Evolutionary conservation across 2,888 invertebrate species (phyloP).

Genomic region (Drosophila quasianomalipes): DNA sequence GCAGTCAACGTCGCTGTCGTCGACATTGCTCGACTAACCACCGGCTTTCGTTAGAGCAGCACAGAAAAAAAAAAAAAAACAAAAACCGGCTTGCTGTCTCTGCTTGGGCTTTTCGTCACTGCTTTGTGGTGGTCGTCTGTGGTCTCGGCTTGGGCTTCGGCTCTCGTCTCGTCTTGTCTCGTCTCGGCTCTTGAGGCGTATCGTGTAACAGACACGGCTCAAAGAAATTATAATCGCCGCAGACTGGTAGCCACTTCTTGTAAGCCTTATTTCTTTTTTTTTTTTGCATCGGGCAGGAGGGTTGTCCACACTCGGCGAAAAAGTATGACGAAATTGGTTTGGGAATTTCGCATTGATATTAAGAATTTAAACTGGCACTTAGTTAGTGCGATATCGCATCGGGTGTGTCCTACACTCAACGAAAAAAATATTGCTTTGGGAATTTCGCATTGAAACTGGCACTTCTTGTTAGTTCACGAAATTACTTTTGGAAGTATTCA

Average conservation of each 20-base stretch:
- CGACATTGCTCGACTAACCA: slow-evolving; percentile 61
- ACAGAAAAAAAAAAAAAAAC: slow-evolving; percentile 12
- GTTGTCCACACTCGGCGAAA: slow-evolving; percentile 14
- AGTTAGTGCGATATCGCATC: background rate
- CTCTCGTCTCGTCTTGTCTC: slow-evolving; percentile 14
- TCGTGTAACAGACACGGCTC: slow-evolving; percentile 44
- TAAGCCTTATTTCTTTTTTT: background rate
- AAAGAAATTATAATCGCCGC: slow-evolving; percentile 39
- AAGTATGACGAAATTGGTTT: background rate
- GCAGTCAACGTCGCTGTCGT: slow-evolving; percentile 11
- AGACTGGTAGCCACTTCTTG: slow-evolving; percentile 10
- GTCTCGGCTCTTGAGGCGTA: slow-evolving; percentile 8
- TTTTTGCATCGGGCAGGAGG: slow-evolving; percentile 9
- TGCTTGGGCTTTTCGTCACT: slow-evolving; percentile 26
- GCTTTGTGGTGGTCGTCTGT: slow-evolving; percentile 10
- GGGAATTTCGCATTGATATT: background rate
- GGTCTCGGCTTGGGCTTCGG: background rate
- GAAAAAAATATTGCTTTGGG: background rate
- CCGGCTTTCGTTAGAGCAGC: slow-evolving; percentile 70
- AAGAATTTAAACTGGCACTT: background rate
- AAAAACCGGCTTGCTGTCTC: slow-evolving; percentile 55
- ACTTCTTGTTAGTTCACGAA: too few species aligned
- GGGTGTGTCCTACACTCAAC: background rate
- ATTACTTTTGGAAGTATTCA: too few species aligned
- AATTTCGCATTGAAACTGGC: too few species aligned